Evolutionary conservation across 1,140 invertebrate species (phyloP).

Genomic region (Hyphantria cunea): DNA sequence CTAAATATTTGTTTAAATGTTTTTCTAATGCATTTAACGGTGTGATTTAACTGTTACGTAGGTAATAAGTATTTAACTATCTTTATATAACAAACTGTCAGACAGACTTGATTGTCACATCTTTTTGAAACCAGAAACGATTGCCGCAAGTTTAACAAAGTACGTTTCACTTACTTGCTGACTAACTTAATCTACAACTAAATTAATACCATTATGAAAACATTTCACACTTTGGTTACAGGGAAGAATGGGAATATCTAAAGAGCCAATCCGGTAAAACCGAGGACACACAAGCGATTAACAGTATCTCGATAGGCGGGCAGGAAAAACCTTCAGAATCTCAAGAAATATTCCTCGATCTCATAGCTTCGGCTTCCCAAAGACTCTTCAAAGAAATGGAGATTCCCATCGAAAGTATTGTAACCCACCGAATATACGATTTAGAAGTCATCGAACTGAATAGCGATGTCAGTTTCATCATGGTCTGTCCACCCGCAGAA

Average conservation of each 20-base stretch:
- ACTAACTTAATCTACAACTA: no score
- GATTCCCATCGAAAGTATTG: conserved; percentile 85
- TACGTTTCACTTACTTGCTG: no score
- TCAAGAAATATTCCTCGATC: conserved; percentile 90
- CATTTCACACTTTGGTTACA: conserved; percentile 71
- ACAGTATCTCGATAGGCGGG: conserved; percentile 73
- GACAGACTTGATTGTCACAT: no score
- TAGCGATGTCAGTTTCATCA: conserved; percentile 92
- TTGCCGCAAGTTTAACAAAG: no score
- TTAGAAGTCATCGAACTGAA: conserved; percentile 95
- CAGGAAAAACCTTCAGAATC: conserved; percentile 85
- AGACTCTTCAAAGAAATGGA: conserved; percentile 91
- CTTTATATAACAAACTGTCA: no score
- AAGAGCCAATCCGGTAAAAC: conserved; percentile 82
- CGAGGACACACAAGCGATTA: conserved; percentile 73
- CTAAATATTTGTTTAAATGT: no score
- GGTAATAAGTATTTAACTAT: no score
- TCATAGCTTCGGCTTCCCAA: conserved; percentile 86
- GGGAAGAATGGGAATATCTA: conserved; percentile 95
- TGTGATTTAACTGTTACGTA: no score
- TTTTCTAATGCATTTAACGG: no score
- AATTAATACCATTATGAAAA: no score
- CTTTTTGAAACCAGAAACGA: no score
- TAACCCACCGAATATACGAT: conserved; percentile 92
- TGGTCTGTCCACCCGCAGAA: conserved; percentile 94